Conservation (phyloP, 2,797 vertebrate genomes). For the Phrynocephalus forsythii region DNA sequence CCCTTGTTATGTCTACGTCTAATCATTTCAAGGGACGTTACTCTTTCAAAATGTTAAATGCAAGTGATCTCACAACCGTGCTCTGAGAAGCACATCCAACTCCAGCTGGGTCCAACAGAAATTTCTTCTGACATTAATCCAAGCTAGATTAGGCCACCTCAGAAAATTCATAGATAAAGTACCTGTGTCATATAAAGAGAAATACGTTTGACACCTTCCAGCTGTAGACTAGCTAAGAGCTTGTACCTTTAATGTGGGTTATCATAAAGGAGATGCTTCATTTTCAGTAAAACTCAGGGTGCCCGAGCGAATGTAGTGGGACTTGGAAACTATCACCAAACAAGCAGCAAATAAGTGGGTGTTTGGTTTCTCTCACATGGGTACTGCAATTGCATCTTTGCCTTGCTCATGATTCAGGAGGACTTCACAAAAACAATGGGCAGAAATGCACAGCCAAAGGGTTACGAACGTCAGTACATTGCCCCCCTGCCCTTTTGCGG, state of each 20-base stretch:
- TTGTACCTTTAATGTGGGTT: background rate
- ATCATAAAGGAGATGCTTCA: background rate
- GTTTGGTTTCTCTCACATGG: too few species aligned
- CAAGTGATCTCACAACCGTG: conserved; percentile 12
- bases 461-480: too few species aligned
- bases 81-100: background rate
- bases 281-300: background rate
- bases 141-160: background rate
- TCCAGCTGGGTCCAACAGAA: background rate
- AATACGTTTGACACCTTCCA: background rate
- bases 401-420: background rate
- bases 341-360: background rate
- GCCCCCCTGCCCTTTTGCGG: too few species aligned
- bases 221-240: background rate
- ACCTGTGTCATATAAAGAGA: background rate
- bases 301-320: background rate
- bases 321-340: background rate
- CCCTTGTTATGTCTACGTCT: conserved; percentile 41
- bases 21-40: conserved; percentile 22
- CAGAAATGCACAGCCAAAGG: background rate
- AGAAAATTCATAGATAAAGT: conserved; percentile 17
- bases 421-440: background rate
- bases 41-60: background rate
- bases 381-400: background rate
- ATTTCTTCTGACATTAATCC: background rate